Conservation (phyloP, 2,888 invertebrate genomes). For the Nyleta sp. region DNA sequence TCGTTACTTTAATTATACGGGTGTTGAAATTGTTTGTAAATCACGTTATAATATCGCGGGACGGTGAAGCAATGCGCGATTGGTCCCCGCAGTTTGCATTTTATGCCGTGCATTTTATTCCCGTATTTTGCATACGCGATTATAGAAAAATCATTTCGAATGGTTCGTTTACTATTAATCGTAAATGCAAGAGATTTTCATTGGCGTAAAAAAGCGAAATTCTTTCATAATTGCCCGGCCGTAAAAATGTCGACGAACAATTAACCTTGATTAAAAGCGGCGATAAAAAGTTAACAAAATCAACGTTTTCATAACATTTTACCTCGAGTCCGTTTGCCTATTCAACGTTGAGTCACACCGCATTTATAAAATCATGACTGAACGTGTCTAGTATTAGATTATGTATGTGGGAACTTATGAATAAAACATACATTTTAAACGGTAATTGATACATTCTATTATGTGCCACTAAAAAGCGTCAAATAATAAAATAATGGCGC, state of each 20-base stretch:
- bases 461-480: conserved; percentile 45
- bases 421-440: conserved; percentile 58
- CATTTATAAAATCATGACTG: conserved; percentile 47
- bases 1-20: conserved; percentile 26
- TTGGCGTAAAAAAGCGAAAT: conserved; percentile 1
- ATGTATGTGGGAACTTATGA: conserved; percentile 63
- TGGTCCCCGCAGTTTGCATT: conserved; percentile 12
- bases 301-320: conserved; percentile 28
- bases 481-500: conserved; percentile 50
- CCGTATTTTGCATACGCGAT: conserved; percentile 11
- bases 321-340: conserved; percentile 3
- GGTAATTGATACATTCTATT: conserved; percentile 62
- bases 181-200: background rate
- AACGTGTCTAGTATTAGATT: conserved; percentile 47
- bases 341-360: conserved; percentile 52
- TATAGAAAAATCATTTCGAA: conserved; percentile 1
- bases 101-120: conserved; percentile 21
- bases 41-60: conserved; percentile 9
- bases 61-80: conserved; percentile 23
- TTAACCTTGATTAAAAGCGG: conserved; percentile 20
- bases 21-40: conserved; percentile 40
- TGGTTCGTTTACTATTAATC: conserved; percentile 6
- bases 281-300: conserved; percentile 14
- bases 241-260: conserved; percentile 8
- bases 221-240: conserved; percentile 14